Evolutionary conservation across 2,113 vertebrate species (phyloP), one percentile per base, ranked within the genome.

Genomic region (Corydoras sp.): DNA sequence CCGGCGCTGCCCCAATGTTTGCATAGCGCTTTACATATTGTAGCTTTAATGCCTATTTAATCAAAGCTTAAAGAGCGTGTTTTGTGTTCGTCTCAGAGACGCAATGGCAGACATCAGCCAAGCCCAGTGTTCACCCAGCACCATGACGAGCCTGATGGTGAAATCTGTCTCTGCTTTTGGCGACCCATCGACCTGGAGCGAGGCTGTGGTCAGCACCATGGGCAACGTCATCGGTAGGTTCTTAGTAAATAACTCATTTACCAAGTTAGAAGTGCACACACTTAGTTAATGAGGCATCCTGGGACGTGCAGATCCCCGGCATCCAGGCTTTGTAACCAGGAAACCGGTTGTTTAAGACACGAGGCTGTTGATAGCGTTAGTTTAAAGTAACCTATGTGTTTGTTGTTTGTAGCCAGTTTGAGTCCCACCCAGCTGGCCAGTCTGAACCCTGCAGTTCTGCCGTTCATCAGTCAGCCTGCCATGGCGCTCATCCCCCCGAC

Each of bases 381-480:
- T 53, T 53, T 4, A 14, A 14, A 43, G 35, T 43, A 43, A 43
- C 35, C 7, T 14, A 12, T 10, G 10, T 53, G 10, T 35, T 71
- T 3, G 73, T 50, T 75, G 12, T 79, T 9, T 61, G 32, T 71
- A 90, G 89, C 81, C 53, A 85, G 82, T 2, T 35, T 90, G 72
- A 29, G 74, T 55, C 48, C 54, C n/a, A 10, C 8, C 0, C 85
- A 89, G 70, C 54, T 87, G 54, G 65, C 58, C 5, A 77, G 80
- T 68, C 65, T 90, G 43, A 62, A 77, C 2, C 1, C 70, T 1
- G 18, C 82, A 9, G 79, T 85, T 67, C 62, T 86, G 9, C 5
- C 84, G 1, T 87, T 82, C 65, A n/a, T 90, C 54, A 72, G 30
- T 4, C 1, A 14, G 1, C 56, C 66, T 0, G 58, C 75, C 58